Conservation (phyloP, 2,113 vertebrate genomes). For the Corythornis vintsioides region DNA sequence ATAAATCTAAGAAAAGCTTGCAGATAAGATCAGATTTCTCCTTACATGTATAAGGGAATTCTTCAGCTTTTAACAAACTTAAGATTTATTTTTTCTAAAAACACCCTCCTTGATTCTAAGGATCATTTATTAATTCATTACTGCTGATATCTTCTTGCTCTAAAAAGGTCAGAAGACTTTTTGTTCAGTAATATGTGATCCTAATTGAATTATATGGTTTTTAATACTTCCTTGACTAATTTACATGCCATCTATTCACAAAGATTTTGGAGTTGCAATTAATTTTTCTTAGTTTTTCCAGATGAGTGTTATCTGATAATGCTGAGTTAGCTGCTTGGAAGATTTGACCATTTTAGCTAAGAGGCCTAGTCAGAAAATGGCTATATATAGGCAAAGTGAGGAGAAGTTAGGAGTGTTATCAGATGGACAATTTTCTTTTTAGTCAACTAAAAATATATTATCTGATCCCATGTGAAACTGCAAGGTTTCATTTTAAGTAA, state of each 20-base stretch:
- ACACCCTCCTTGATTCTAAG: background rate
- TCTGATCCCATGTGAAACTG: background rate
- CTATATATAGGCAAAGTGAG: background rate
- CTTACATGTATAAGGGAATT: background rate
- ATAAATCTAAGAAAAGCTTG: background rate
- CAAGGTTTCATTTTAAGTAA: background rate
- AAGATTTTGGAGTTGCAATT: background rate
- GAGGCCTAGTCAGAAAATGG: background rate
- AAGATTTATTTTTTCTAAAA: too few species aligned
- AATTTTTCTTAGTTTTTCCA: background rate
- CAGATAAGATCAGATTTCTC: constrained; percentile 1
- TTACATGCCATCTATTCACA: background rate
- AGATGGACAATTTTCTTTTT: background rate
- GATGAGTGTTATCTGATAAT: background rate
- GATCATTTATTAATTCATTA: background rate
- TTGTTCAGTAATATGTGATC: background rate
- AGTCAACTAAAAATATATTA: background rate
- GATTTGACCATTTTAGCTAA: background rate
- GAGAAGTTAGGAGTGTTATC: background rate
- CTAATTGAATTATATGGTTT: background rate
- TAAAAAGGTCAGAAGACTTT: background rate
- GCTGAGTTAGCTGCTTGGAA: background rate
- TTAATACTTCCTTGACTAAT: background rate
- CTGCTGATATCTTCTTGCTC: background rate
- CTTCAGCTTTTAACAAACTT: background rate